Percentiles rank a stretch among this genome's conserved stretches.
phyloP scores from a whole-genome alignment of 1,140 invertebrate genomes.

The Anagrus nilaparvatae region DNA sequence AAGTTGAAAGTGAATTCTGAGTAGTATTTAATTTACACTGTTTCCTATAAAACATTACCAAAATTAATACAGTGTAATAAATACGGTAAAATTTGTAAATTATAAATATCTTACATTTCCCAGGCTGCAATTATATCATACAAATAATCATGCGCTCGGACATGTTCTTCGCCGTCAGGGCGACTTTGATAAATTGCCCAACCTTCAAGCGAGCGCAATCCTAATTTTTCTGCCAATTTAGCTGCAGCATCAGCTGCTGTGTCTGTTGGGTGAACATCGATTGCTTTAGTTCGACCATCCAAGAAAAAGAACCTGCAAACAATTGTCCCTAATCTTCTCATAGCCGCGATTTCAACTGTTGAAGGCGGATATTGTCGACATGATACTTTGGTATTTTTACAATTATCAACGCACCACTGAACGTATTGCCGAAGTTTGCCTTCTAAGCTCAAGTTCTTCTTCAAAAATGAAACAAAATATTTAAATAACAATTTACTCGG shows the following conservation, averaged over 20 bases:
- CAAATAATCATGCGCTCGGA: conserved; percentile 85
- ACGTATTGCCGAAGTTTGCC: conserved; percentile 75
- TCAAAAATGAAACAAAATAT: conserved; percentile 65
- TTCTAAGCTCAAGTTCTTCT: conserved; percentile 59
- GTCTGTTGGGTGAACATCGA: conserved; percentile 89
- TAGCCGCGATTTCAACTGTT: conserved; percentile 87
- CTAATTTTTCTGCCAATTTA: conserved; percentile 82
- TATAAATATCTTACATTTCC: conserved; percentile 61
- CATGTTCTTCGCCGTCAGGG: conserved; percentile 79
- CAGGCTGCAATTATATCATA: conserved; percentile 91
- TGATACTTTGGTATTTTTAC: conserved; percentile 73
- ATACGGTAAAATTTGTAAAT: too few species aligned
- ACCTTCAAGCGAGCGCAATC: conserved; percentile 72
- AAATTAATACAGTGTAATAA: conserved; percentile 22
- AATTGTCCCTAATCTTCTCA: conserved; percentile 82
- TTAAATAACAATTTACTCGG: conserved; percentile 78
- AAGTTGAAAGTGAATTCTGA: conserved; percentile 44
- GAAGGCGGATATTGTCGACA: conserved; percentile 79
- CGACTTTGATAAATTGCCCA: conserved; percentile 89
- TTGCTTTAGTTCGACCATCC: conserved; percentile 89
- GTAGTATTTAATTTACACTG: conserved; percentile 51
- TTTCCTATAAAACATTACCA: conserved; percentile 39
- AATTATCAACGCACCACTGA: conserved; percentile 89
- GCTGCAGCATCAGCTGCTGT: conserved; percentile 82
- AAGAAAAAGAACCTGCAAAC: conserved; percentile 92